Conservation (phyloP, 2,888 invertebrate genomes). For the Aphrophora alni region DNA sequence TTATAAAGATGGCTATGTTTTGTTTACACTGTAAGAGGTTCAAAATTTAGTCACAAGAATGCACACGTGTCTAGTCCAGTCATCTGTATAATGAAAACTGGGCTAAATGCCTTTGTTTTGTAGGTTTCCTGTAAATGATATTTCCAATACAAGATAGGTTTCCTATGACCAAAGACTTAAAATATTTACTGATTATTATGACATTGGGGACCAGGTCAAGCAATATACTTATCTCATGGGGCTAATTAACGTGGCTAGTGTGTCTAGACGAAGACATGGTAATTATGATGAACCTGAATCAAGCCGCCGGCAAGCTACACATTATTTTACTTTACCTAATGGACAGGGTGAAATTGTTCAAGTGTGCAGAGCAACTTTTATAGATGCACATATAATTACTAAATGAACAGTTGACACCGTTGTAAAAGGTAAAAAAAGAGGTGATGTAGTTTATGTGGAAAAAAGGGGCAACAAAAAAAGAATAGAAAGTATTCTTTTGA, state of each 20-base stretch:
- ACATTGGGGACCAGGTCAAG: conserved; percentile 17
- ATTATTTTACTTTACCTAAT: conserved; percentile 46
- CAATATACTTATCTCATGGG: conserved; percentile 36
- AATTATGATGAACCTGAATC: conserved; percentile 33
- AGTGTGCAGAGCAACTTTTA: conserved; percentile 46
- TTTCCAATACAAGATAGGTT: neutral
- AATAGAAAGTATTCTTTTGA: conserved; percentile 32
- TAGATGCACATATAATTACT: conserved; percentile 44
- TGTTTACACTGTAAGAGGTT: too few relatives aligned
- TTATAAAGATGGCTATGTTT: too few relatives aligned
- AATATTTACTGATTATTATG: conserved; percentile 30
- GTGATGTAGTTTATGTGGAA: conserved; percentile 34
- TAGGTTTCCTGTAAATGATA: conserved; percentile 1
- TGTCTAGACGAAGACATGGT: conserved; percentile 32
- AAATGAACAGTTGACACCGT: conserved; percentile 35
- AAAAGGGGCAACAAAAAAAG: conserved; percentile 28
- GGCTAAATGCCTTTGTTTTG: too few relatives aligned
- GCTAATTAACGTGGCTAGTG: conserved; percentile 24
- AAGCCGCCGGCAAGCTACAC: conserved; percentile 45
- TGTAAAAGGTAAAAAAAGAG: conserved; percentile 32
- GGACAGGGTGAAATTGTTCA: conserved; percentile 43
- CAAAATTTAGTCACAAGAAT: too few relatives aligned
- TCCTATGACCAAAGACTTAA: conserved; percentile 1
- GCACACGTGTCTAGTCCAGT: too few relatives aligned
- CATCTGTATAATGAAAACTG: too few relatives aligned